These are phyloP conservation scores for Scytalopus superciliaris DNA, from an alignment of 2,113 vertebrate species.

Conservation along the genomic window DNA sequence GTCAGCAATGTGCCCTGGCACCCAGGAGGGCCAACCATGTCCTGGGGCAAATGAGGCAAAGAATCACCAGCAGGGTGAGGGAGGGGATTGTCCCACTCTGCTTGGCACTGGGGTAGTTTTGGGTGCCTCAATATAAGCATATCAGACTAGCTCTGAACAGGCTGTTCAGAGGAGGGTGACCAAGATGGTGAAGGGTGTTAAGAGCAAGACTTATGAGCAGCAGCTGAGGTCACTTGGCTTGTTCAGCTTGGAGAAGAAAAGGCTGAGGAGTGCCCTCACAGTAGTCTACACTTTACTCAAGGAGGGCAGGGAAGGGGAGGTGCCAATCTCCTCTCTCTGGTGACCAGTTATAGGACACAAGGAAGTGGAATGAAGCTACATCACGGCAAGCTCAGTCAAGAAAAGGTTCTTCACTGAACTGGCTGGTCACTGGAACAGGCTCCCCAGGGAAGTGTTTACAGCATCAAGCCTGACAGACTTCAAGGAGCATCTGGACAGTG, in stretches of 20 bases:
- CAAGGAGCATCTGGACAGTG: background rate
- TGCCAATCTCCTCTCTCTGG: background rate
- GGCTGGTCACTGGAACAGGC: background rate
- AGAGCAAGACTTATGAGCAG: background rate
- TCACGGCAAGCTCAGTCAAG: background rate
- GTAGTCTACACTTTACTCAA: background rate
- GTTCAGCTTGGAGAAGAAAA: background rate
- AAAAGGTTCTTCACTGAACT: background rate
- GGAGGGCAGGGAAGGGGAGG: background rate
- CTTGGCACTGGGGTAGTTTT: background rate
- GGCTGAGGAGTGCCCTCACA: background rate
- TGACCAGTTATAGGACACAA: fast-evolving
- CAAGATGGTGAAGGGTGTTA: background rate
- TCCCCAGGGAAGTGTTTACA: background rate
- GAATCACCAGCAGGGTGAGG: fast-evolving
- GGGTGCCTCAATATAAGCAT: background rate
- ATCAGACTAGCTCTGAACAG: background rate
- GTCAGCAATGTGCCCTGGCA: background rate
- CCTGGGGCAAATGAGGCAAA: background rate
- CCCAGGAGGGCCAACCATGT: background rate
- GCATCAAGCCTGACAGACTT: background rate
- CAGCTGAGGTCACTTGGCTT: background rate
- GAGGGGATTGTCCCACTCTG: background rate
- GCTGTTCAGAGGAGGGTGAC: background rate
- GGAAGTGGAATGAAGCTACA: background rate